phyloP scores from a whole-genome alignment of 2,888 invertebrate species.

The Limnephilus marmoratus region DNA sequence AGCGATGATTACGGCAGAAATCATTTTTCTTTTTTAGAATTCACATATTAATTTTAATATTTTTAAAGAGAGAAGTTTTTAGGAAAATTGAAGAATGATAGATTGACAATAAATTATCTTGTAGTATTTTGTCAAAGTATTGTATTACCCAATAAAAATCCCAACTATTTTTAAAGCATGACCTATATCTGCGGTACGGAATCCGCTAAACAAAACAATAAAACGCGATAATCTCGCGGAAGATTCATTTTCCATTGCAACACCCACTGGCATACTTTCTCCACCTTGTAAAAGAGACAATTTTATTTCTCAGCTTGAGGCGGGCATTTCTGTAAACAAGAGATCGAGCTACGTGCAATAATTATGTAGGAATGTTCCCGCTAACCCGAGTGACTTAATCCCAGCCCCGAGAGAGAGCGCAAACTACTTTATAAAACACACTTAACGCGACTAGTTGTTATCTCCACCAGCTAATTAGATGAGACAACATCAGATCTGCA shows the following conservation, averaged over 20 bases:
- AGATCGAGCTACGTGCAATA: conserved; percentile 20
- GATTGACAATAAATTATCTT: not conserved
- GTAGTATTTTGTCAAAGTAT: not conserved
- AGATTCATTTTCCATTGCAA: conserved; percentile 11
- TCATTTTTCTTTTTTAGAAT: not conserved
- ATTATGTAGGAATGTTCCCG: not conserved
- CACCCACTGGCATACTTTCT: conserved; percentile 22
- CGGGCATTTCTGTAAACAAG: conserved; percentile 23
- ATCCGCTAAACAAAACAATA: conserved; percentile 34
- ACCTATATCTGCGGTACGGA: conserved; percentile 1
- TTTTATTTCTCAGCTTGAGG: conserved; percentile 4
- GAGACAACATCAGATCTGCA: conserved; percentile 36
- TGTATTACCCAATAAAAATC: not conserved
- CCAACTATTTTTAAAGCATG: not conserved
- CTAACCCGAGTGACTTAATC: not conserved
- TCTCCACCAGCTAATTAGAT: not conserved
- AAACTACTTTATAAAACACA: conserved; percentile 16
- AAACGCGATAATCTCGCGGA: conserved; percentile 29
- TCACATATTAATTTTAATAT: not conserved
- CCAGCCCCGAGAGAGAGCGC: not conserved
- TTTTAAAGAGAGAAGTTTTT: not conserved
- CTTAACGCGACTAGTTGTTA: not conserved
- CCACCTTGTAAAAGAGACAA: conserved; percentile 18
- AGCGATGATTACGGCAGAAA: too few relatives aligned
- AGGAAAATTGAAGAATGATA: not conserved